A percentile compares a stretch with the other conserved stretches of the same genome.
phyloP scores from a whole-genome alignment of 2,797 vertebrate species.

The Numenius phaeopus region DNA sequence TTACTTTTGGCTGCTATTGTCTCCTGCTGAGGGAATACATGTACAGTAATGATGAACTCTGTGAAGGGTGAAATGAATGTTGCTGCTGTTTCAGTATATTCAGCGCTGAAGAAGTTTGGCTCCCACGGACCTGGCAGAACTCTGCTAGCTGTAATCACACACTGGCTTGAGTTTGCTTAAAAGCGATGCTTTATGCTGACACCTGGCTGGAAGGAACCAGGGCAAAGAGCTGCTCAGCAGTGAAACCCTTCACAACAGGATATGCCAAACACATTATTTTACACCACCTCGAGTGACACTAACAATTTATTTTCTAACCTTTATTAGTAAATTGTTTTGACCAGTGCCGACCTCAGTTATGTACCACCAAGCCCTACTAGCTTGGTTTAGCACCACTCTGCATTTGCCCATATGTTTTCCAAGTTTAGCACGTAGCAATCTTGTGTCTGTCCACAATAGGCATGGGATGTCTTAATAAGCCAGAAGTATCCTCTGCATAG shows the following conservation, averaged over 20 bases:
- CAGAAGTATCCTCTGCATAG: not conserved
- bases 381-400: not conserved
- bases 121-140: not conserved
- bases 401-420: not conserved
- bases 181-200: not conserved
- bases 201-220: not conserved
- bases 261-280: not conserved
- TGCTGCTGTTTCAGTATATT: not conserved
- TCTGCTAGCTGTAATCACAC: not conserved
- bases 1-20: slow-evolving; percentile 6
- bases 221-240: not conserved
- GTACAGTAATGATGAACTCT: not conserved
- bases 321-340: not conserved
- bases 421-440: not conserved
- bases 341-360: not conserved
- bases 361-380: not conserved
- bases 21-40: not conserved
- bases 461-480: not conserved
- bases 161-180: not conserved
- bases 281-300: not conserved
- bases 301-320: not conserved
- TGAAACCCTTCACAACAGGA: not conserved
- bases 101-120: not conserved
- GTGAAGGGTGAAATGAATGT: slow-evolving; percentile 8
- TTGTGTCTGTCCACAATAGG: not conserved